Conservation (phyloP, 2,113 vertebrate species). For the Sorex fumeus region DNA sequence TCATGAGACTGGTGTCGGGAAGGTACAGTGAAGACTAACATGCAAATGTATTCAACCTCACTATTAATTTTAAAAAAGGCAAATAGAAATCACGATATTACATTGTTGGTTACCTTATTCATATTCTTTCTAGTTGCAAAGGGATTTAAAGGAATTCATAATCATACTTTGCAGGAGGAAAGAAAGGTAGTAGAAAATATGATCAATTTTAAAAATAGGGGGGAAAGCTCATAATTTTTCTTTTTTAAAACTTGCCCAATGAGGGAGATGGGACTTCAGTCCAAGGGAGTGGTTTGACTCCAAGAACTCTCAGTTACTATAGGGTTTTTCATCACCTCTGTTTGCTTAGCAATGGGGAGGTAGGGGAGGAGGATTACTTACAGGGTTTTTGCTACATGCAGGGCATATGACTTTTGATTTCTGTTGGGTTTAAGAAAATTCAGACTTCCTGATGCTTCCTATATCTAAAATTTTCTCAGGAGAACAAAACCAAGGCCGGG, state of each 20-base stretch:
- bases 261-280: not conserved
- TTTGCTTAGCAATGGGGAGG: constrained; percentile 29
- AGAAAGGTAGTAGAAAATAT: constrained; percentile 14
- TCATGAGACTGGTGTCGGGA: not conserved
- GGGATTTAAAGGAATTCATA: constrained; percentile 50
- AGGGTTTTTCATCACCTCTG: not conserved
- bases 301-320: not conserved
- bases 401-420: not conserved
- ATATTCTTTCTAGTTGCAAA: constrained; percentile 26
- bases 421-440: not conserved
- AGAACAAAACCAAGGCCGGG: no score
- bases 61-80: constrained; percentile 41
- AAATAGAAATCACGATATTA: constrained; percentile 44
- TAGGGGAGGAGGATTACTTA: not conserved
- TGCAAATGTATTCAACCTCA: constrained; percentile 16
- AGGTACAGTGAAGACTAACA: not conserved
- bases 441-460: not conserved
- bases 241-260: not conserved
- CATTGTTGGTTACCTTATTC: constrained; percentile 6
- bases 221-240: not conserved
- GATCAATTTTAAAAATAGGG: not conserved
- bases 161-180: not conserved
- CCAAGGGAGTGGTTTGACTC: not conserved
- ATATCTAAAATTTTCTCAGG: not conserved
- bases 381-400: not conserved